A percentile compares a stretch with the other conserved stretches of the same genome.
Conservation (phyloP, 2,797 vertebrate species). For the Onychomys arenicola region DNA sequence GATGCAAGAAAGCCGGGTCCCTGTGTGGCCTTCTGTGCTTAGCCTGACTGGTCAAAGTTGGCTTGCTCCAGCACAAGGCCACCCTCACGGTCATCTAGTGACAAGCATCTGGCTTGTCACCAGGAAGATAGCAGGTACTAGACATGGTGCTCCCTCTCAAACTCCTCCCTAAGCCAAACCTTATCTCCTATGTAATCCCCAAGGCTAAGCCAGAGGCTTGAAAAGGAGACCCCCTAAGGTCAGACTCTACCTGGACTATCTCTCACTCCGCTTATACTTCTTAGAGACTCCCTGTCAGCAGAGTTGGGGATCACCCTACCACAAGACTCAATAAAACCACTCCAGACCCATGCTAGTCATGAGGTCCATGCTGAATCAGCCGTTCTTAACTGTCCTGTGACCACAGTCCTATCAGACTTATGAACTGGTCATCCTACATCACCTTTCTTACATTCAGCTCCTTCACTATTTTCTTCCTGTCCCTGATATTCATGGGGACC, state of each 20-base stretch:
- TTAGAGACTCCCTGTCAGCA: neutral
- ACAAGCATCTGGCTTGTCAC: neutral
- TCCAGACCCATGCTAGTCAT: neutral
- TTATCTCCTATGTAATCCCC: neutral
- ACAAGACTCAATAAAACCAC: neutral
- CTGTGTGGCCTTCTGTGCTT: slow-evolving; percentile 16
- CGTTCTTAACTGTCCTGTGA: neutral
- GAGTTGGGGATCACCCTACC: neutral
- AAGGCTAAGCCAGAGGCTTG: neutral
- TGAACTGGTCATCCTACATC: neutral
- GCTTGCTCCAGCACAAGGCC: accelerated
- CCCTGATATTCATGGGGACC: neutral
- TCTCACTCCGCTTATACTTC: no score
- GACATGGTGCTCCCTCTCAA: neutral
- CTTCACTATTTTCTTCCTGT: neutral
- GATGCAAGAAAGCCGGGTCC: slow-evolving; percentile 68
- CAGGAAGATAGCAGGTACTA: accelerated
- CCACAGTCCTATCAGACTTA: neutral
- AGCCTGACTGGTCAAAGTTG: neutral
- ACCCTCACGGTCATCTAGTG: neutral
- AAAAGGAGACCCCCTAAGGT: neutral
- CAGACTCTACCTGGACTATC: neutral
- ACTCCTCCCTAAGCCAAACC: neutral
- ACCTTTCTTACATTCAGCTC: neutral
- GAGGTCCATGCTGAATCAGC: neutral